Percentiles rank a stretch among this genome's conserved stretches.
Evolutionary conservation across 2,888 invertebrate genomes (phyloP).

Genomic region (Meandrusa payeni): DNA sequence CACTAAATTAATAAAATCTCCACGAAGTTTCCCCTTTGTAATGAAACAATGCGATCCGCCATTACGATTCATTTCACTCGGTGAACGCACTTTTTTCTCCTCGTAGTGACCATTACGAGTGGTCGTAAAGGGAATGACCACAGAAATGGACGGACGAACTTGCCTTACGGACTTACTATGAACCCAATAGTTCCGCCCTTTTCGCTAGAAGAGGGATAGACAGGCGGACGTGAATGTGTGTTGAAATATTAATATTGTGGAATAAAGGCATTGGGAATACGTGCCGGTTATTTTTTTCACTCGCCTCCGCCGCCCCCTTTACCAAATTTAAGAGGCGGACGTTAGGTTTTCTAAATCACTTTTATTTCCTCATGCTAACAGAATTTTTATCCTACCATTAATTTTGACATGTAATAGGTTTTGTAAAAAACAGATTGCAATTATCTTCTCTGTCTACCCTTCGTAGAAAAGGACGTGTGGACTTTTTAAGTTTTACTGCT

Average conservation of each 20-base stretch:
- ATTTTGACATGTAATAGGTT: too few species aligned
- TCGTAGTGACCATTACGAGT: conserved; percentile 51
- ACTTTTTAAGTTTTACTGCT: too few species aligned
- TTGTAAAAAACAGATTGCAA: too few species aligned
- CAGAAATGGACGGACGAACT: conserved; percentile 48
- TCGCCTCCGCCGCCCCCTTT: conserved; percentile 17
- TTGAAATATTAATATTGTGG: conserved; percentile 40
- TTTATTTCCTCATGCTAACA: conserved; percentile 16
- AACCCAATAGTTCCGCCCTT: conserved; percentile 38
- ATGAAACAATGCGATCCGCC: conserved; percentile 51
- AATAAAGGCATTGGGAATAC: conserved; percentile 29
- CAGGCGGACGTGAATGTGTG: conserved; percentile 34
- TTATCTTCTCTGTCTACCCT: too few species aligned
- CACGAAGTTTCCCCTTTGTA: conserved; percentile 40
- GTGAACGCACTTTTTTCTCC: conserved; percentile 49
- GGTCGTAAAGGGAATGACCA: conserved; percentile 58
- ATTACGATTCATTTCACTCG: conserved; percentile 52
- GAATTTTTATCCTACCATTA: conserved; percentile 14
- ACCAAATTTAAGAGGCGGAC: conserved; percentile 17
- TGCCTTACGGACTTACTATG: conserved; percentile 54
- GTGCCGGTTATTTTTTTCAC: conserved; percentile 28
- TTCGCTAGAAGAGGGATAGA: conserved; percentile 37
- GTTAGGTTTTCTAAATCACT: conserved; percentile 19
- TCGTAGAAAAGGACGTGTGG: too few species aligned
- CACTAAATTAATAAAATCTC: conserved; percentile 29